Evolutionary conservation across 2,797 vertebrate genomes (phyloP), one percentile per base, ranked within the genome.

Genomic region (Amazonetta brasiliensis): DNA sequence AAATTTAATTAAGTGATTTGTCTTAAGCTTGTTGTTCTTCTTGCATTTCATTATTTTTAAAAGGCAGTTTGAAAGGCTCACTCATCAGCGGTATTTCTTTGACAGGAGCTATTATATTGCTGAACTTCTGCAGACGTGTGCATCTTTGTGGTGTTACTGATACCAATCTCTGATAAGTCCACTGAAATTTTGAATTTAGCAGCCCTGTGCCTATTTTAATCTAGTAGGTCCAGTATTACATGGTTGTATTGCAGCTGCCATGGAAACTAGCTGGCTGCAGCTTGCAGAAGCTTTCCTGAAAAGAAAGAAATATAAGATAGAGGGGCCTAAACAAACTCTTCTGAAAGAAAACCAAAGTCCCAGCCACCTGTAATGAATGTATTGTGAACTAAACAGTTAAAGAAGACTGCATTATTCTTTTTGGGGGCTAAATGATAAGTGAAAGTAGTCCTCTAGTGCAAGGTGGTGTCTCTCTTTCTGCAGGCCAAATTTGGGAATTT

Each of bases 151-250:
- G 15, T 66, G 20, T 55, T 69, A 35, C 25, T 54, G 67, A 69
- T 88, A 62, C 9, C 16, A 26, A 1, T 64, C 63, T 91, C 90
- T 84, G 76, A 44, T 79, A 93, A 86, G 62, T 71, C 31, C 50
- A 44, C 19, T 10, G 33, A 71, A 62, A 91, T 35, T 64, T 18
- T 81, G 37, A 75, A 81, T 92, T 92, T 82, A 92, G 75, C 91
- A 72, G 23, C 22, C 46, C 44, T 85, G 22, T 48, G 30, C 75
- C n/a, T 95, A 18, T 93, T 94, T 89, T 94, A 87, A 87, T 94
- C 67, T 92, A 74, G 69, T 56, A 74, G 77, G 59, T 46, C 44
- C 35, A 8, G 33, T 73, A 46, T 84, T 85, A 35, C 31, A 28
- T 41, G 84, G 17, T 60, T 86, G 26, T 66, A 9, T 84, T 94